phyloP scores from a whole-genome alignment of 2,113 vertebrate species.

The Bos javanicus region DNA sequence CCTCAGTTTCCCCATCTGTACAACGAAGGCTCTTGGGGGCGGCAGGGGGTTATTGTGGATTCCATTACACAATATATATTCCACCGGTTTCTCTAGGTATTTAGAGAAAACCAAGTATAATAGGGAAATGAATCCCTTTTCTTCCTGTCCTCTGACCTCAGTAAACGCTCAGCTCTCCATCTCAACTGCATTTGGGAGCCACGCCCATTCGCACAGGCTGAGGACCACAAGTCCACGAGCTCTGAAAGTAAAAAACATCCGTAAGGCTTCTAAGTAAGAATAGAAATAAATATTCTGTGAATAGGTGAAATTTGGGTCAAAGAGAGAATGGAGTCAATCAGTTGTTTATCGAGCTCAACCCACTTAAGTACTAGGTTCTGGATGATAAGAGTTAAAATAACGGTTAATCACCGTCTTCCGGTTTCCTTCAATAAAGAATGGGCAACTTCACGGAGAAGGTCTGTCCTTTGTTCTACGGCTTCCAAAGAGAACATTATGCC shows the following conservation, averaged over 20 bases:
- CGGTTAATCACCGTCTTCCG: neutral
- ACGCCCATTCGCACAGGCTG: accelerated
- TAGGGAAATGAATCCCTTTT: neutral
- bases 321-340: neutral
- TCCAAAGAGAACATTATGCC: neutral
- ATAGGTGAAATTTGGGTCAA: neutral
- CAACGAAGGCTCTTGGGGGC: neutral
- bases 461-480: slow-evolving; percentile 49
- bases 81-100: neutral
- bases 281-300: neutral
- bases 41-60: accelerated
- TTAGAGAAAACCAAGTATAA: neutral
- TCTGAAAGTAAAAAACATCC: neutral
- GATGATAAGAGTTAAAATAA: slow-evolving; percentile 2
- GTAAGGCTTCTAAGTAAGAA: neutral
- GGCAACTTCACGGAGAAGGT: neutral
- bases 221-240: neutral
- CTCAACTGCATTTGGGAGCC: neutral
- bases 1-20: neutral
- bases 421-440: slow-evolving; percentile 16
- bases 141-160: neutral
- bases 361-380: neutral
- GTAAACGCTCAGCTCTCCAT: neutral
- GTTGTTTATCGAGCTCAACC: neutral
- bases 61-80: neutral